These are phyloP conservation scores for Lineus longissimus DNA, from an alignment of 1,140 invertebrate genomes.

Conservation along the genomic window DNA sequence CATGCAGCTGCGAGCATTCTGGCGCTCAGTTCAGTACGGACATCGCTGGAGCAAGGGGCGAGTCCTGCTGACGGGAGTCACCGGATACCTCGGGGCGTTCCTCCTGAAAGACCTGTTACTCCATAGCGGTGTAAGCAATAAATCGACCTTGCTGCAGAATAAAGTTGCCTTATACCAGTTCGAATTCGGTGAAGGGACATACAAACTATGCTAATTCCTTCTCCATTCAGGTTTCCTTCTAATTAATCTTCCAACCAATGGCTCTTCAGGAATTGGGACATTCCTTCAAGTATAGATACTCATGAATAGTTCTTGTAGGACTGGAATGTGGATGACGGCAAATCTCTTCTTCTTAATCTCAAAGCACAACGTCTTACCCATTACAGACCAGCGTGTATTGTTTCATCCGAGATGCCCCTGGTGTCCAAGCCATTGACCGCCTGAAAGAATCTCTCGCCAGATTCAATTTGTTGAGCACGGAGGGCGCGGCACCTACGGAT, in stretches of 20 bases:
- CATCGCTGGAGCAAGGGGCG: constrained; percentile 39
- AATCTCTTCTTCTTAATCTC: background rate
- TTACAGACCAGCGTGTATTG: constrained; percentile 53
- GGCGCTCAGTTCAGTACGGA: constrained; percentile 52
- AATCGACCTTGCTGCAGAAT: background rate
- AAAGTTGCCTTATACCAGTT: too few species aligned
- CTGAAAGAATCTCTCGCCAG: constrained; percentile 45
- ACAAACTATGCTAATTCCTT: too few species aligned
- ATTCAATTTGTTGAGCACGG: constrained; percentile 37
- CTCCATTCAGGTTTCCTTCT: background rate
- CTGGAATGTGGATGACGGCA: background rate
- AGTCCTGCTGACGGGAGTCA: constrained; percentile 54
- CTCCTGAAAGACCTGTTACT: constrained; percentile 49
- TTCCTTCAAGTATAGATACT: too few species aligned
- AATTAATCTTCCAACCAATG: too few species aligned
- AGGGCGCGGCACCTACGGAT: constrained; percentile 26
- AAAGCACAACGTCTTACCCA: background rate
- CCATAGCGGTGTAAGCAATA: constrained; percentile 45
- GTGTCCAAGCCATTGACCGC: constrained; percentile 37
- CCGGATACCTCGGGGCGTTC: constrained; percentile 55
- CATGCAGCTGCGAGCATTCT: constrained; percentile 56
- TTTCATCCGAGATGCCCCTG: constrained; percentile 51
- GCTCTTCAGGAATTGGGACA: too few species aligned
- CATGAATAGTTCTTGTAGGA: background rate
- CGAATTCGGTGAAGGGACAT: too few species aligned